These are phyloP conservation scores for Dipodomys merriami DNA, from an alignment of 2,113 vertebrate species.

Conservation along the genomic window DNA sequence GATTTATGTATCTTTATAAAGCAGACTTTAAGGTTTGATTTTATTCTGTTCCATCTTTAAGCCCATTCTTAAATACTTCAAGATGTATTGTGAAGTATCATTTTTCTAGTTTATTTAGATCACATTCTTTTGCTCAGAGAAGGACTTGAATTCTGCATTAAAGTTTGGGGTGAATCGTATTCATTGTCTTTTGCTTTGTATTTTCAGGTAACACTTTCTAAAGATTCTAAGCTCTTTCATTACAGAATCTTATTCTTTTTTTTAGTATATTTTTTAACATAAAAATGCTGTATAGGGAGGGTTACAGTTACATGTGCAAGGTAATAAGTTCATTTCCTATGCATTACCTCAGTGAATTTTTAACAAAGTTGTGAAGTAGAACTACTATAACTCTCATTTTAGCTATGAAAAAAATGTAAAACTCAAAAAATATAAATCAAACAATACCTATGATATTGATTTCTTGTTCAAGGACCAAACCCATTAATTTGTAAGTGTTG, in stretches of 20 bases:
- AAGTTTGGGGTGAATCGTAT: not conserved
- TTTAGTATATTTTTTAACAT: too few relatives aligned
- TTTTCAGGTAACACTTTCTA: not conserved
- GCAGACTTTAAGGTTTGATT: not conserved
- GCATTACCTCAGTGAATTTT: not conserved
- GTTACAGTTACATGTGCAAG: too few relatives aligned
- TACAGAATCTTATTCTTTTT: not conserved
- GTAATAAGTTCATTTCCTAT: not conserved
- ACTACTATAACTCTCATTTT: not conserved
- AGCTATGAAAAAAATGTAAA: not conserved
- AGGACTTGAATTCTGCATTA: not conserved
- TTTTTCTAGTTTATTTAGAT: not conserved
- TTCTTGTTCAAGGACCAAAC: not conserved
- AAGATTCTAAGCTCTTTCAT: not conserved
- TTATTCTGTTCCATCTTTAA: constrained; percentile 1
- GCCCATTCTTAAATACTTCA: not conserved
- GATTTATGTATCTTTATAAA: not conserved
- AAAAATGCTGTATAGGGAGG: too few relatives aligned
- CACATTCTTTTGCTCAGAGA: not conserved
- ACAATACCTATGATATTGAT: not conserved
- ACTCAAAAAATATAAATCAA: not conserved
- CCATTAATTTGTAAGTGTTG: not conserved
- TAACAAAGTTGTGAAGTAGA: not conserved
- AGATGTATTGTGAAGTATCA: not conserved
- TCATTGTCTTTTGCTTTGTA: not conserved